Percentiles rank a stretch among this genome's conserved stretches.
These are phyloP conservation scores for Sternarchorhynchus goeldii DNA, from an alignment of 2,797 vertebrate species.

Conservation along the genomic window DNA sequence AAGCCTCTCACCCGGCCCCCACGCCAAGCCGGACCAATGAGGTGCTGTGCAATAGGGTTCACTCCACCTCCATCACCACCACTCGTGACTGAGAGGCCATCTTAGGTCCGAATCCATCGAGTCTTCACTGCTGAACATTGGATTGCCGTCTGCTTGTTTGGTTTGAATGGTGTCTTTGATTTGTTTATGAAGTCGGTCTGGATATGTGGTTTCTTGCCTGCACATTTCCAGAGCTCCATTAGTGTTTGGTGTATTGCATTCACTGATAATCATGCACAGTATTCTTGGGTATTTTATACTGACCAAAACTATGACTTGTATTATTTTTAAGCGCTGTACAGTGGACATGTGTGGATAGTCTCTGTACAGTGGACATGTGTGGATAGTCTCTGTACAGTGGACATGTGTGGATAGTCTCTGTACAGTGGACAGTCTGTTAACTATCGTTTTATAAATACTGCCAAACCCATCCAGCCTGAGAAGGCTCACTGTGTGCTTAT, in stretches of 20 bases:
- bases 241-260: background rate
- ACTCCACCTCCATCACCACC: background rate
- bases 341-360: background rate
- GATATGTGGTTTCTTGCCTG: constrained; percentile 2
- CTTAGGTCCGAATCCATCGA: constrained; percentile 3
- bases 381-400: background rate
- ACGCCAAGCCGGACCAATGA: too few species aligned
- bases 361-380: background rate
- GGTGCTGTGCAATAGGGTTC: too few species aligned
- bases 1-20: background rate
- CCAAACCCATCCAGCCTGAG: constrained; percentile 30
- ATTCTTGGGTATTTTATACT: background rate
- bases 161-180: background rate
- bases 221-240: background rate
- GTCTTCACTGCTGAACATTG: background rate
- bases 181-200: background rate
- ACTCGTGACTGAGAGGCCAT: background rate
- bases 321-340: background rate
- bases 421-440: too few species aligned
- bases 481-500: constrained; percentile 46
- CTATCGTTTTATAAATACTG: constrained; percentile 31
- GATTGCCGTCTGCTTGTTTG: too few species aligned
- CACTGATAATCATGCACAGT: background rate
- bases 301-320: background rate
- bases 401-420: background rate